These are phyloP conservation scores for Neotoma lepida DNA, from an alignment of 2,113 vertebrate genomes.

Conservation along the genomic window DNA sequence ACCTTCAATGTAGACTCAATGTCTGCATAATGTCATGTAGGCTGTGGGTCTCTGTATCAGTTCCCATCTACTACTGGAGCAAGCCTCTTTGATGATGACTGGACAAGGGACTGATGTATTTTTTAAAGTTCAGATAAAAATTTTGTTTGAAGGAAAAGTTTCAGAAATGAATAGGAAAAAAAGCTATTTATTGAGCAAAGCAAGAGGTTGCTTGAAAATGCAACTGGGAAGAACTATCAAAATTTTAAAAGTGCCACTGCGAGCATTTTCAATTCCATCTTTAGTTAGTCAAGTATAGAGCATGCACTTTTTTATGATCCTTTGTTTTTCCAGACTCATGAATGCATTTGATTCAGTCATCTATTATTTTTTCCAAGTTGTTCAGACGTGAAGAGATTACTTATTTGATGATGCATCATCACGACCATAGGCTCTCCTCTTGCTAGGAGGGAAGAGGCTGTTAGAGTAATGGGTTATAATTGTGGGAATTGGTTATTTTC, in stretches of 20 bases:
- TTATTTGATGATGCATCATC: background rate
- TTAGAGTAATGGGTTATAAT: conserved; percentile 17
- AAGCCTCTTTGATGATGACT: background rate
- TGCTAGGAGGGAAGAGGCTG: background rate
- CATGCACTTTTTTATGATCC: background rate
- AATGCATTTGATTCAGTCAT: conserved; percentile 11
- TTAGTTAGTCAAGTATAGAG: background rate
- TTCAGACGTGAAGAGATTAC: background rate
- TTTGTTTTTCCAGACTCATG: conserved; percentile 45
- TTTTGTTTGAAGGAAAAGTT: conserved; percentile 55
- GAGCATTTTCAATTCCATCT: conserved; percentile 36
- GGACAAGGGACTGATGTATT: background rate
- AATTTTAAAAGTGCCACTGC: background rate
- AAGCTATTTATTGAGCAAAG: background rate
- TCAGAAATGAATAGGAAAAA: background rate
- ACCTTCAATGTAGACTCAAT: background rate
- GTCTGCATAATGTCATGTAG: background rate
- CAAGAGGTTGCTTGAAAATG: background rate
- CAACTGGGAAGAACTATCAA: conserved; percentile 9
- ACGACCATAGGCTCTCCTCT: background rate
- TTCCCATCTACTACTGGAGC: no score
- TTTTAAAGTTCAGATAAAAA: conserved; percentile 42
- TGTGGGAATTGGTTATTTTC: conserved; percentile 28
- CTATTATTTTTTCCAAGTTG: conserved; percentile 43
- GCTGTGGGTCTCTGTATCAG: background rate